A percentile compares a stretch with the other conserved stretches of the same genome.
Conservation (phyloP, 2,888 invertebrate species). For the Augiades crinisus region DNA sequence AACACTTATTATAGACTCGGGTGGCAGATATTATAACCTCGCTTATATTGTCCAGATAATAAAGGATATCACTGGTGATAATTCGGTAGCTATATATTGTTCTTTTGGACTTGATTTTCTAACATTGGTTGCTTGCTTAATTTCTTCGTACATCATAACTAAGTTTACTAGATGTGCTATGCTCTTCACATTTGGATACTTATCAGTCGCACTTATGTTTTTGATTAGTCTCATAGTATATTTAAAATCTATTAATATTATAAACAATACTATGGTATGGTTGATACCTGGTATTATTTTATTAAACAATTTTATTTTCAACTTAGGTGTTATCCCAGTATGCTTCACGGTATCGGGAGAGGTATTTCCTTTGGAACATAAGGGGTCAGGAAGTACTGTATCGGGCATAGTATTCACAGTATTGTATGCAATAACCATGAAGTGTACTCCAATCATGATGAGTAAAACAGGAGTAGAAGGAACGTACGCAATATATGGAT, state of each 20-base stretch:
- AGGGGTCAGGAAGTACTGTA: constrained; percentile 38
- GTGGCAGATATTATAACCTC: constrained; percentile 44
- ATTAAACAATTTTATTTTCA: constrained; percentile 38
- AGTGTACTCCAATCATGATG: constrained; percentile 44
- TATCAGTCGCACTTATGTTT: constrained; percentile 39
- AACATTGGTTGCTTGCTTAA: constrained; percentile 35
- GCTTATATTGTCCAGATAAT: constrained; percentile 46
- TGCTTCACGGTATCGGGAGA: constrained; percentile 42
- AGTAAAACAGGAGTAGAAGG: constrained; percentile 39
- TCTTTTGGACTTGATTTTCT: constrained; percentile 43
- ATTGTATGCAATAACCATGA: constrained; percentile 40
- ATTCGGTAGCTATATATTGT: constrained; percentile 41
- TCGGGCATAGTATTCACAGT: constrained; percentile 41
- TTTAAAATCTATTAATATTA: constrained; percentile 34
- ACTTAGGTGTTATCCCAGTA: constrained; percentile 41
- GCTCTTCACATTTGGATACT: constrained; percentile 38
- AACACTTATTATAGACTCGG: constrained; percentile 41
- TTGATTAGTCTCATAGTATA: constrained; percentile 36
- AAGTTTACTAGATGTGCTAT: constrained; percentile 42
- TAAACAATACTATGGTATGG: constrained; percentile 35
- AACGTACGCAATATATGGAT: constrained; percentile 41
- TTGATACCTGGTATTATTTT: constrained; percentile 40
- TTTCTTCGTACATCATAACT: constrained; percentile 40
- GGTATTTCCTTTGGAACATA: constrained; percentile 47
- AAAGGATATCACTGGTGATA: constrained; percentile 37